phyloP scores from a whole-genome alignment of 37 sponge, comb jelly and placozoan genomes.

The Tethya wilhelma region DNA sequence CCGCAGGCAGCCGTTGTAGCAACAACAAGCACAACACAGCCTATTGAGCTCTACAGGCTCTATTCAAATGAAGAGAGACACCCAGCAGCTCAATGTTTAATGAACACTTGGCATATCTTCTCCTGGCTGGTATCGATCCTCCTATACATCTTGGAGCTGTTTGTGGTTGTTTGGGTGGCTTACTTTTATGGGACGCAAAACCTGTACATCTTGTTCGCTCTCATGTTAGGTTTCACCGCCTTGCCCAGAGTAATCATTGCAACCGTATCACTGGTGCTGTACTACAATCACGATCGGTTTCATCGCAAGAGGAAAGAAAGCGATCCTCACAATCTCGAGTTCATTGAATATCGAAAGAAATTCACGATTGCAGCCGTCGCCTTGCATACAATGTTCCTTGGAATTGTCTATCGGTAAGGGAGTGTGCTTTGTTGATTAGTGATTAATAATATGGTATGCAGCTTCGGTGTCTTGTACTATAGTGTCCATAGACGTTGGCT shows the following conservation, averaged over 20 bases:
- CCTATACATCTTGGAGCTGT: slow-evolving; percentile 20
- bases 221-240: slow-evolving; percentile 16
- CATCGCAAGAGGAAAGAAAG: slow-evolving; percentile 12
- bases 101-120: slow-evolving; percentile 10
- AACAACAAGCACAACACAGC: too few species aligned
- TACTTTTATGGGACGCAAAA: background rate
- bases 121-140: slow-evolving; percentile 38
- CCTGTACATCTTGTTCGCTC: slow-evolving; percentile 24
- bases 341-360: slow-evolving; percentile 23
- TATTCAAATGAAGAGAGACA: background rate
- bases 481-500: too few species aligned
- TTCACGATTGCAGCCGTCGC: slow-evolving; percentile 8
- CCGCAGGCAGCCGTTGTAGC: too few species aligned
- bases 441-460: too few species aligned
- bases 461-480: too few species aligned
- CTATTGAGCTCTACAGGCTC: background rate
- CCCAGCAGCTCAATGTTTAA: background rate
- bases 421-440: too few species aligned
- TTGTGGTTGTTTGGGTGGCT: slow-evolving; percentile 31
- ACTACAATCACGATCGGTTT: slow-evolving; percentile 44
- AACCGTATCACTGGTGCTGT: slow-evolving; percentile 46
- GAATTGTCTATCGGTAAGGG: slow-evolving; percentile 52
- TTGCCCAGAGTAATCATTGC: slow-evolving; percentile 15
- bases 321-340: slow-evolving; percentile 24
- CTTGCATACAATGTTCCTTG: slow-evolving; percentile 30